A percentile compares a stretch with the other conserved stretches of the same genome.
phyloP scores from a whole-genome alignment of 64 coral and sea anemone genomes.

The Acropora yongei region DNA sequence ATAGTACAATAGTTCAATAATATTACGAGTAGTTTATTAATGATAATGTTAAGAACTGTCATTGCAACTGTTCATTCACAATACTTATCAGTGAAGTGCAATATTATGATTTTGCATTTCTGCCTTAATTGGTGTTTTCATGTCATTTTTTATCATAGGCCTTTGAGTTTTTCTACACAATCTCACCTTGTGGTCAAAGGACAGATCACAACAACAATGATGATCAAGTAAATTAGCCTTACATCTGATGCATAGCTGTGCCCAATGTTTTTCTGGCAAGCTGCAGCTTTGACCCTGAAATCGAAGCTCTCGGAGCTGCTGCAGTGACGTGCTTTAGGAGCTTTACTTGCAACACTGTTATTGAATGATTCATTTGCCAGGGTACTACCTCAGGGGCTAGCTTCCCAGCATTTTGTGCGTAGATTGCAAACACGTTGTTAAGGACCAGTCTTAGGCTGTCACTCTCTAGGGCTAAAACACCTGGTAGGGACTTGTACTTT shows the following conservation, averaged over 20 bases:
- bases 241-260: constrained; percentile 11
- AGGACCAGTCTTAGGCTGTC: constrained; percentile 1
- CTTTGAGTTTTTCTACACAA: constrained; percentile 18
- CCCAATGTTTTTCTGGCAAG: constrained; percentile 31
- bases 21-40: not conserved
- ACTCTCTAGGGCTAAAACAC: not conserved
- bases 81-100: constrained; percentile 20
- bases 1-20: not conserved
- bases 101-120: constrained; percentile 2
- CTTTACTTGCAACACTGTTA: constrained; percentile 29
- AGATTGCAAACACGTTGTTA: not conserved
- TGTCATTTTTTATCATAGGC: constrained; percentile 12
- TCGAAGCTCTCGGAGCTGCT: constrained; percentile 33
- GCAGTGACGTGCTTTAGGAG: constrained; percentile 8
- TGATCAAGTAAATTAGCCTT: not conserved
- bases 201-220: constrained; percentile 2
- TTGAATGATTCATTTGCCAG: constrained; percentile 44
- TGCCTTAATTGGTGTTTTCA: constrained; percentile 9
- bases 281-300: constrained; percentile 15
- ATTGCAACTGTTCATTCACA: not conserved
- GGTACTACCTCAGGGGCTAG: constrained; percentile 28
- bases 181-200: constrained; percentile 11
- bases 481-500: constrained; percentile 23
- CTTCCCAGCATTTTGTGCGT: constrained; percentile 30
- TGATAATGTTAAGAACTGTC: constrained; percentile 13